Conservation (phyloP, 2,797 vertebrate species). For the Delichon dasypus region DNA sequence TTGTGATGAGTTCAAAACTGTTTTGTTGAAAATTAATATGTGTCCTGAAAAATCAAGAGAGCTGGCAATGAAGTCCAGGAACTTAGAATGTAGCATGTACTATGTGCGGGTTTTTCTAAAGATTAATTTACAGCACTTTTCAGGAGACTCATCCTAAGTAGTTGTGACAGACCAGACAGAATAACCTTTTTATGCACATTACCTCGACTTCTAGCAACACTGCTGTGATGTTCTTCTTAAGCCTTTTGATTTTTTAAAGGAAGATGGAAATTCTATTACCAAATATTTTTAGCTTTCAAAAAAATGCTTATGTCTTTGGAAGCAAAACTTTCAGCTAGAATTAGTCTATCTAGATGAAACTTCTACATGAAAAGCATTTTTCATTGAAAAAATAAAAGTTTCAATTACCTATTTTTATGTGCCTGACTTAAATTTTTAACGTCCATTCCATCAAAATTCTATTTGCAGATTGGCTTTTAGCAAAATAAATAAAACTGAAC, state of each 20-base stretch:
- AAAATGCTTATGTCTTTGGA: not conserved
- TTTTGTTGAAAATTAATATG: not conserved
- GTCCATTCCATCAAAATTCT: not conserved
- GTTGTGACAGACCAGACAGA: not conserved
- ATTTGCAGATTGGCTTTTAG: not conserved
- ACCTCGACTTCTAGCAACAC: not conserved
- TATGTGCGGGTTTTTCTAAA: not conserved
- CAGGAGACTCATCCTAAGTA: not conserved
- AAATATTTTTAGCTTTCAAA: not conserved
- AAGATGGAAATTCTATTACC: not conserved
- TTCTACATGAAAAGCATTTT: not conserved
- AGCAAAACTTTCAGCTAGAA: not conserved
- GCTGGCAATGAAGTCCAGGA: not conserved
- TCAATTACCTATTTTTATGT: not conserved
- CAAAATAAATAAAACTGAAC: not conserved
- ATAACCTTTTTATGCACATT: not conserved
- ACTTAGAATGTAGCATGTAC: accelerated
- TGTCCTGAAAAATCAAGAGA: not conserved
- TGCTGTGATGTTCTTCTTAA: not conserved
- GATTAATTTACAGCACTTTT: not conserved
- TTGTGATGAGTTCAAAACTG: not conserved
- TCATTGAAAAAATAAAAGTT: not conserved
- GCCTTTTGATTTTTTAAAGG: not conserved
- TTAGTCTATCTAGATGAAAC: not conserved
- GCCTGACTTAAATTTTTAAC: not conserved